Evolutionary conservation across 2,888 invertebrate species (phyloP), one percentile per base, ranked within the genome.

Genomic region (Lithophane socia): DNA sequence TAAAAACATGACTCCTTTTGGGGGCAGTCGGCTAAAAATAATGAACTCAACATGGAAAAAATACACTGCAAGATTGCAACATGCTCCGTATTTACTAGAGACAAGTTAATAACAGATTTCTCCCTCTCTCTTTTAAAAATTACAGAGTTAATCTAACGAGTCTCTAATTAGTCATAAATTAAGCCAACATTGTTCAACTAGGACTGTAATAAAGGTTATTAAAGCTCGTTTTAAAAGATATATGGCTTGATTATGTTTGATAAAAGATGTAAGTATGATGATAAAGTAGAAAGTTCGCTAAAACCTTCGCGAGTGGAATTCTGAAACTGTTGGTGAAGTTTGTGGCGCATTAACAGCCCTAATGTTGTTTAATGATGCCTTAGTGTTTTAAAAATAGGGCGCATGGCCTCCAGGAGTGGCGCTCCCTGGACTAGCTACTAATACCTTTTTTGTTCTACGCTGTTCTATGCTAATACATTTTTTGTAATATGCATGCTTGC

Each of bases 161-260:
- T 37, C 58, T 60, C 42, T 67, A 74, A 77, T 74, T 58, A 65
- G 44, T 69, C 69, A 73, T 83, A 82, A 77, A 82, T 85, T 81
- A 68, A 61, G 29, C 24, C 18, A 68, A 73, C 56, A 60, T 86
- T 70, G 49, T 76, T 70, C 8, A 67, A 83, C 64, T 72, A 58
- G 49, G 85, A 70, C 75, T 75, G 5, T 37, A 82, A 65, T 65
- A 80, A 81, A 65, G 49, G 60, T 24, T 61, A 82, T 75, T 82
- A 70, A 69, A 61, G 71, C 65, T 42, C 58, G 58, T 44, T 82
- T 67, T 42, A 63, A 61, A 72, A 86, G 82, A 83, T 76, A 82
- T 67, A 86, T n/a, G 61, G 21, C 69, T 82, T 65, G 52, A 86
- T 86, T 73, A 83, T 72, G 47, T 83, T 79, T 73, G 69, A 67